phyloP scores from a whole-genome alignment of 2,888 invertebrate genomes.

The Congeria kusceri region DNA sequence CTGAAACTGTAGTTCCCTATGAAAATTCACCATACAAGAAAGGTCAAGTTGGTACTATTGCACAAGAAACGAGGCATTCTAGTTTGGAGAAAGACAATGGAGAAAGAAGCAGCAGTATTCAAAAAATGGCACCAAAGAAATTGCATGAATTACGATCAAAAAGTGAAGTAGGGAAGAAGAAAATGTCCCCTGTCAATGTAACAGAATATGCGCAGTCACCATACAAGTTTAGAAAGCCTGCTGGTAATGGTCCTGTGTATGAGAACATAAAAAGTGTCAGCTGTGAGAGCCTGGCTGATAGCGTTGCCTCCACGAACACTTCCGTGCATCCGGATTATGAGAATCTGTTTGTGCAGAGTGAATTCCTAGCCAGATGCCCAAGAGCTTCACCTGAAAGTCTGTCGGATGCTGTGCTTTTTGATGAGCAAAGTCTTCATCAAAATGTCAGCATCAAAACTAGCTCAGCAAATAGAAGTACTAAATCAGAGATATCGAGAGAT shows the following conservation, averaged over 20 bases:
- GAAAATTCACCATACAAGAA: conserved; percentile 60
- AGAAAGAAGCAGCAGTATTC: conserved; percentile 39
- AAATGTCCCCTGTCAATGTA: conserved; percentile 45
- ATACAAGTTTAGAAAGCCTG: conserved; percentile 63
- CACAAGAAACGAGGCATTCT: conserved; percentile 56
- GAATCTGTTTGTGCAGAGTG: conserved; percentile 39
- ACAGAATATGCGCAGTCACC: conserved; percentile 63
- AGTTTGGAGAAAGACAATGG: conserved; percentile 55
- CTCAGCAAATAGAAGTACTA: not conserved
- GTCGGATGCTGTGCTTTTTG: conserved; percentile 43
- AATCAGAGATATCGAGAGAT: conserved; percentile 10
- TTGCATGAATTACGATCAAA: conserved; percentile 50
- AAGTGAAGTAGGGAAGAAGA: conserved; percentile 30
- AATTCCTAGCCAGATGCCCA: conserved; percentile 43
- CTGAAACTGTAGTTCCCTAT: conserved; percentile 31
- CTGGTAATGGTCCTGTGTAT: conserved; percentile 23
- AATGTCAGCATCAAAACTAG: not conserved
- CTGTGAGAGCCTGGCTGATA: conserved; percentile 12
- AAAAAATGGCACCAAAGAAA: conserved; percentile 56
- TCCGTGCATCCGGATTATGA: conserved; percentile 44
- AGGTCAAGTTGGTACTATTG: conserved; percentile 63
- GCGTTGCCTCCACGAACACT: not conserved
- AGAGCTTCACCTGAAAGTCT: conserved; percentile 57
- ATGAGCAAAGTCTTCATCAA: conserved; percentile 4
- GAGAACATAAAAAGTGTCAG: conserved; percentile 48